Evolutionary conservation across 23 tunicate genomes (phyloP).

Genomic region (Ascidia mentula): DNA sequence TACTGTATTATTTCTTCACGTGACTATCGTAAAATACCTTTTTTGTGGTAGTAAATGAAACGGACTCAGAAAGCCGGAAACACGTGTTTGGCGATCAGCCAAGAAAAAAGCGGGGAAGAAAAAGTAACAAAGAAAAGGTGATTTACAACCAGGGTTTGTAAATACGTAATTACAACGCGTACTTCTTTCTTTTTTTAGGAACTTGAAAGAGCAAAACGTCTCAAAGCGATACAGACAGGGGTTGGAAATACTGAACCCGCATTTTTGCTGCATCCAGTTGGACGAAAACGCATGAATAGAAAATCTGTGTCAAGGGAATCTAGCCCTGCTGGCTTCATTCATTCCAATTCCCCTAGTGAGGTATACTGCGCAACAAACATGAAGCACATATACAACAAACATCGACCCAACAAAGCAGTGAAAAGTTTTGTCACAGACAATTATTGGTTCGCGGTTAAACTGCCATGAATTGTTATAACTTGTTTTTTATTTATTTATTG

Average conservation of each 20-base stretch:
- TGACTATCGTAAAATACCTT: neutral
- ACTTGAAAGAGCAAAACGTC: slow-evolving; percentile 20
- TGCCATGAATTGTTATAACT: no score
- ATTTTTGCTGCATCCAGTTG: neutral
- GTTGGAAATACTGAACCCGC: slow-evolving; percentile 19
- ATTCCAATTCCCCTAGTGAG: slow-evolving; percentile 7
- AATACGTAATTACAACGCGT: neutral
- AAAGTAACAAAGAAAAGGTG: slow-evolving; percentile 33
- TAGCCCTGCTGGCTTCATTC: neutral
- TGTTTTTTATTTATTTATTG: no score
- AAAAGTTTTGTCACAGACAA: no score
- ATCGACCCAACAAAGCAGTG: no score
- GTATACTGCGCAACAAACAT: slow-evolving; percentile 15
- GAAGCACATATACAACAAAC: no score
- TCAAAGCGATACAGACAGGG: neutral
- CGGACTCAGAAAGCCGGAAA: slow-evolving; percentile 9
- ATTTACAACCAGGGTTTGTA: neutral
- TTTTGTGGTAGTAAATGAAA: neutral
- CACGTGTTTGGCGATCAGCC: slow-evolving; percentile 21
- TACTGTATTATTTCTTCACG: neutral
- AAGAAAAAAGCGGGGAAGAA: slow-evolving; percentile 41
- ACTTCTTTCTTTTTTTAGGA: neutral
- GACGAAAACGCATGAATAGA: slow-evolving; percentile 12
- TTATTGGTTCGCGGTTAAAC: no score
- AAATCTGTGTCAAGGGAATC: slow-evolving; percentile 11